These are phyloP conservation scores for Rotaria macrura DNA, from an alignment of 2,888 invertebrate genomes.

Conservation along the genomic window DNA sequence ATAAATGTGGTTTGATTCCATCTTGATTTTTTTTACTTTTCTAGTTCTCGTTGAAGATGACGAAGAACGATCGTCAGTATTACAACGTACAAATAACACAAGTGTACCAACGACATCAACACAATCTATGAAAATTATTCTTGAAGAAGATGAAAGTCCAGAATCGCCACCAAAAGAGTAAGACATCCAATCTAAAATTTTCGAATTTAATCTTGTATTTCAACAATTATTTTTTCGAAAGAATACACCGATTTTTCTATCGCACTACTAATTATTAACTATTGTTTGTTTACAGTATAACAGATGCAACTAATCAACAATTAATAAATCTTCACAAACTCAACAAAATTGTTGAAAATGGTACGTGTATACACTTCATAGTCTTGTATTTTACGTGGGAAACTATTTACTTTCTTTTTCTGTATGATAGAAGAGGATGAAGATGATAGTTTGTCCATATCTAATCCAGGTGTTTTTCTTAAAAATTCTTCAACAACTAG, in stretches of 20 bases:
- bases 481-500: not conserved
- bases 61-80: not conserved
- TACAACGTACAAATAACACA: not conserved
- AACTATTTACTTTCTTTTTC: not conserved
- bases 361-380: not conserved
- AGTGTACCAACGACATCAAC: not conserved
- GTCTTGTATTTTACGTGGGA: not conserved
- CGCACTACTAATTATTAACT: too few species aligned
- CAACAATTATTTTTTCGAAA: not conserved
- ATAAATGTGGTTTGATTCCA: too few species aligned
- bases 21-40: not conserved
- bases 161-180: not conserved
- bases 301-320: not conserved
- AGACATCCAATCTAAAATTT: not conserved
- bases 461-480: not conserved
- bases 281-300: not conserved
- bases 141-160: not conserved
- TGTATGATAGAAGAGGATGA: not conserved
- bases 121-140: not conserved
- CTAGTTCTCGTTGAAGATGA: not conserved
- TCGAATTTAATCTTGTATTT: too few species aligned
- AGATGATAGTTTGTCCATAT: not conserved
- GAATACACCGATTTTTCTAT: too few species aligned
- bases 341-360: not conserved
- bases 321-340: not conserved